phyloP scores from a whole-genome alignment of 2,888 invertebrate species.

The Chymomyza amoena region DNA sequence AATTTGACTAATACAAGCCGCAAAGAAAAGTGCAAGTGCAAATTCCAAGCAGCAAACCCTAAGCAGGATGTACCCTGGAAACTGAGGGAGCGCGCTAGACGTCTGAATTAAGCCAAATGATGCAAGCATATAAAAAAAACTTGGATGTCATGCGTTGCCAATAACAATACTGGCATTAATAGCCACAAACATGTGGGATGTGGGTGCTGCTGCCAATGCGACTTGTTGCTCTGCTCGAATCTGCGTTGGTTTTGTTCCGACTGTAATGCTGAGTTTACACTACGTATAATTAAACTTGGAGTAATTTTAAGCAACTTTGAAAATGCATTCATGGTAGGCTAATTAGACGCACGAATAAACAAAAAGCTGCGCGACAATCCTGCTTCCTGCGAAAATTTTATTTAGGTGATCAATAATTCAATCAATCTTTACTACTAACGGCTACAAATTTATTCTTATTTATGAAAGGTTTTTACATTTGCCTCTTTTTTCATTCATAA shows the following conservation, averaged over 20 bases:
- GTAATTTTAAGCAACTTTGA: too few species aligned
- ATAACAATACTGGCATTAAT: constrained; percentile 15
- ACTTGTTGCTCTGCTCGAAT: background rate
- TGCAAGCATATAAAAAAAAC: constrained; percentile 15
- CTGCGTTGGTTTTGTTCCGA: background rate
- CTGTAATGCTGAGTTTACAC: background rate
- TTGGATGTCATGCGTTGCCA: constrained; percentile 58
- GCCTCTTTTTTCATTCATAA: too few species aligned
- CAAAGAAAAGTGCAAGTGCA: constrained; percentile 33
- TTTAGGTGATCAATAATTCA: too few species aligned
- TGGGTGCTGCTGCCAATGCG: constrained; percentile 4
- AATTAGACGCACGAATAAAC: too few species aligned
- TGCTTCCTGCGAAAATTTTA: too few species aligned
- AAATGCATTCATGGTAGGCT: too few species aligned
- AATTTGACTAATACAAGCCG: background rate
- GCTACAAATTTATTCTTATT: too few species aligned
- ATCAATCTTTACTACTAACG: too few species aligned
- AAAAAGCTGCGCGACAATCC: too few species aligned
- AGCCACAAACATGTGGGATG: background rate
- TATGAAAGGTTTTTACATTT: too few species aligned
- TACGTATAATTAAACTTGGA: too few species aligned
- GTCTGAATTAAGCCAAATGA: constrained; percentile 4
- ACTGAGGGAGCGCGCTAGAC: background rate
- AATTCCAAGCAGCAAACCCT: background rate
- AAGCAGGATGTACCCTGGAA: background rate